Base-by-base conservation (phyloP, 2,113 vertebrate species). In the Crotophaga sulcirostris region DNA sequence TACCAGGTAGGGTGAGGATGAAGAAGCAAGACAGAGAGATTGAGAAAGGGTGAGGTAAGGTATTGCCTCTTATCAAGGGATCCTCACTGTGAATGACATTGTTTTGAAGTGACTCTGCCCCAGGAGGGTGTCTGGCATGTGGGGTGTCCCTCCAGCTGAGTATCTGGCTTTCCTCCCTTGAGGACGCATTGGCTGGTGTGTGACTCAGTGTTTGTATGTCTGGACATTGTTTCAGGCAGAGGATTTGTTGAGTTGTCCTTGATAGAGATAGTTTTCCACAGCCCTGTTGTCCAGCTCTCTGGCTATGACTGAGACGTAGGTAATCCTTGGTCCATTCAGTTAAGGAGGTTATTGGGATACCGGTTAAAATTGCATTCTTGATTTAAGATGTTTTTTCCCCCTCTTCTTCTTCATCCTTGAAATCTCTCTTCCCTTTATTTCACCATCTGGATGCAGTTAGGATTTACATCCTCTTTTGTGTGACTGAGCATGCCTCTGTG, bases 121-220 rank as follows among this genome's bases (percentile, higher is more conserved):
- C 4, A 55, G 29, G 62, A 74, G 49, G 49, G 36, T 3, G 12
- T 75, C 90, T 89, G 87, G 84, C 36, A 31, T 11, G 26, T 0
- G 0, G 38, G 40, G 58, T 90, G 67, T 42, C 85, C 79, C 47
- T 49, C 23, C 51, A 84, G 34, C 24, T 60, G 54, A 76, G 28
- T 7, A 33, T 81, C 81, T 91, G 77, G 36, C 29, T 90, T 60
- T 75, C 66, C 59, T 81, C 28, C 33, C 62, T 68, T 44, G 4
- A 56, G 82, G 67, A 76, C n/a, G 52, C 6, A 0, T 4, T 87
- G 82, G 72, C 67, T 76, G 58, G 54, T 59, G 45, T 83, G 72
- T 95, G 92, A 91, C 75, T 85, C 44, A 63, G 58, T 79, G 49
- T 83, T 91, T 93, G 54, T 45, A 55, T 90, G 82, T 88, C 88